These are phyloP conservation scores for Diorhabda sublineata DNA, from an alignment of 1,140 invertebrate genomes.

Conservation along the genomic window DNA sequence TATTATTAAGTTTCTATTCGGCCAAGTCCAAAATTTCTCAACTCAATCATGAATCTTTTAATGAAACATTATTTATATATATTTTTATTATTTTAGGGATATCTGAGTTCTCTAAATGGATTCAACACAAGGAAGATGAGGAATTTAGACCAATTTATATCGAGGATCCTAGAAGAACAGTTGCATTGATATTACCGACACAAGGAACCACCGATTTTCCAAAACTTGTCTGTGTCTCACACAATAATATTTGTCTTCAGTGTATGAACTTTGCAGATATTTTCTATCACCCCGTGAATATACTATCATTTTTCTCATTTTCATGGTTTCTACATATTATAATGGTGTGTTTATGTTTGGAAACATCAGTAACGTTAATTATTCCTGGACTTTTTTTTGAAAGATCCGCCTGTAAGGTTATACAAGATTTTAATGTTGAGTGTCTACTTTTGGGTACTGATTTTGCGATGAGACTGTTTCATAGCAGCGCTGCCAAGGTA, in stretches of 20 bases:
- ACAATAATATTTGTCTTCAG: constrained; percentile 30
- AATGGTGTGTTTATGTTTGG: constrained; percentile 29
- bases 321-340: constrained; percentile 32
- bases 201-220: constrained; percentile 29
- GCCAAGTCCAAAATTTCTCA: too few relatives aligned
- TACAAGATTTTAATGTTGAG: constrained; percentile 36
- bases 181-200: constrained; percentile 34
- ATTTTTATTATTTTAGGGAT: background rate
- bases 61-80: too few relatives aligned
- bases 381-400: constrained; percentile 31
- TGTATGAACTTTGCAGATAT: constrained; percentile 22
- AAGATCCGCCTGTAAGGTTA: constrained; percentile 32
- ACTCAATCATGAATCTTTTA: too few relatives aligned
- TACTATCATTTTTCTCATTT: constrained; percentile 35
- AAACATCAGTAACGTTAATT: constrained; percentile 24
- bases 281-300: constrained; percentile 25
- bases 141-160: constrained; percentile 23
- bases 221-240: constrained; percentile 35
- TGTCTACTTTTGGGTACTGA: constrained; percentile 30
- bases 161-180: constrained; percentile 25
- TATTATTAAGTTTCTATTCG: too few relatives aligned
- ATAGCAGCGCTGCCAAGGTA: constrained; percentile 30
- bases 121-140: constrained; percentile 23
- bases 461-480: constrained; percentile 22
- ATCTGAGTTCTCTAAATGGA: constrained; percentile 26